These are phyloP conservation scores for Sylvietta virens DNA, from an alignment of 2,113 vertebrate genomes.

Conservation along the genomic window DNA sequence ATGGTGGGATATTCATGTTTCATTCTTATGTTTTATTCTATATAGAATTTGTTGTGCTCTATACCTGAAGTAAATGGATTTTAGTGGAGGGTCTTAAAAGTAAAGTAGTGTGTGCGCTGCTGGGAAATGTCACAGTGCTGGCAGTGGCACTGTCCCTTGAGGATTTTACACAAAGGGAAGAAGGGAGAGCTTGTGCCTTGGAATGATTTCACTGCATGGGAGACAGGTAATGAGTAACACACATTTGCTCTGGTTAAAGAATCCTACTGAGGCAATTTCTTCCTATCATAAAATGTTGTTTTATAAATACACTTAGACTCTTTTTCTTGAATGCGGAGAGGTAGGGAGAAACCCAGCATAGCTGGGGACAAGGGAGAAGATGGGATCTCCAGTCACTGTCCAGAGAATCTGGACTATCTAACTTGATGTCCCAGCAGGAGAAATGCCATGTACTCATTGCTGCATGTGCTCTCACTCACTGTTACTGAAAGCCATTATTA, in stretches of 20 bases:
- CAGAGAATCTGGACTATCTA: not conserved
- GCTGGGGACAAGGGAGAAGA: not conserved
- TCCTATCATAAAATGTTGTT: not conserved
- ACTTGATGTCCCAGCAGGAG: not conserved
- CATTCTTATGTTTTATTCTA: not conserved
- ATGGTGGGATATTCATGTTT: too few species aligned
- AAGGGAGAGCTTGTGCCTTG: not conserved
- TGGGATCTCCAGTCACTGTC: not conserved
- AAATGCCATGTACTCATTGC: not conserved
- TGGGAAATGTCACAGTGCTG: not conserved
- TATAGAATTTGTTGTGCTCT: not conserved
- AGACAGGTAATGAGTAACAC: not conserved
- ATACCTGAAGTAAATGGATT: not conserved
- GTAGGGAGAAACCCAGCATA: not conserved
- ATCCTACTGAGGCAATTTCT: not conserved
- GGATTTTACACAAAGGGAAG: not conserved
- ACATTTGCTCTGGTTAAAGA: not conserved
- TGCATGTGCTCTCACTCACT: rapidly evolving
- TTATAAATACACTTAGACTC: not conserved
- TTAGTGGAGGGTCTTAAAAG: not conserved
- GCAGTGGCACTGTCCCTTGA: not conserved
- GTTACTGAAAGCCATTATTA: not conserved
- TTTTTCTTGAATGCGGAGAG: not conserved
- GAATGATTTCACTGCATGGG: not conserved
- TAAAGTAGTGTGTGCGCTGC: not conserved